Base-by-base conservation (phyloP, 2,888 invertebrate genomes). In the Phragmatobia fuliginosa region DNA sequence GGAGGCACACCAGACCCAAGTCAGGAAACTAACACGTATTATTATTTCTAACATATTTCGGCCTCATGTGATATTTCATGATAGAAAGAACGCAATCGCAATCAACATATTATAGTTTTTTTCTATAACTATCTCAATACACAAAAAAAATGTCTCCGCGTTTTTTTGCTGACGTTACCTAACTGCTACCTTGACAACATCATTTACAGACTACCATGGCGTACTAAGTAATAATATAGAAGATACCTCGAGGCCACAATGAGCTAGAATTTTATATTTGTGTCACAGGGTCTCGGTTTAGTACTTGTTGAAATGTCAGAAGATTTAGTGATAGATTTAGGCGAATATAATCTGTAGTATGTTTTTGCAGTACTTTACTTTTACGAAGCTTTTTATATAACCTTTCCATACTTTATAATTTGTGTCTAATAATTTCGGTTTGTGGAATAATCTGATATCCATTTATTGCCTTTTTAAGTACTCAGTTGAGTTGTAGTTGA, bases 251-350 rank as follows among this genome's bases (percentile, higher is more conserved):
- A 75, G 79, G 83, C 80, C 71, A 77, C 77, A 83, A 81, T 83
- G 80, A 85, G 82, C 82, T 87, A 87, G 90, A 80, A 88, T 88
- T 87, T 87, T 76, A 78, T 78, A 89, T 85, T 85, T 84, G 85
- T 91, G 91, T 89, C 90, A 91, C 77, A 82, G 74, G 70, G 70
- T 70, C 71, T 49, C 59, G 58, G 38, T 14, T 49, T 33, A 41
- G 49, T 32, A 28, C 45, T 45, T 65, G 1, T 52, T 36, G 28
- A n/a, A 49, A 66, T 66, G 38, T 61, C 38, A 41, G 61, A 64
- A 49, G 21, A 32, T 1, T 31, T 45, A 18, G 31, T 31, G 21
- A 31, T 45, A 45, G 31, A 32, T 62, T 45, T 45, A 32, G 31
- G 31, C 14, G 41, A 28, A 45, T 32, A 62, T 7, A 49, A 45